A percentile compares a stretch with the other conserved stretches of the same genome.
Conservation (phyloP, 37 sponge, comb jelly and placozoan species). For the Amphimedon queenslandica region DNA sequence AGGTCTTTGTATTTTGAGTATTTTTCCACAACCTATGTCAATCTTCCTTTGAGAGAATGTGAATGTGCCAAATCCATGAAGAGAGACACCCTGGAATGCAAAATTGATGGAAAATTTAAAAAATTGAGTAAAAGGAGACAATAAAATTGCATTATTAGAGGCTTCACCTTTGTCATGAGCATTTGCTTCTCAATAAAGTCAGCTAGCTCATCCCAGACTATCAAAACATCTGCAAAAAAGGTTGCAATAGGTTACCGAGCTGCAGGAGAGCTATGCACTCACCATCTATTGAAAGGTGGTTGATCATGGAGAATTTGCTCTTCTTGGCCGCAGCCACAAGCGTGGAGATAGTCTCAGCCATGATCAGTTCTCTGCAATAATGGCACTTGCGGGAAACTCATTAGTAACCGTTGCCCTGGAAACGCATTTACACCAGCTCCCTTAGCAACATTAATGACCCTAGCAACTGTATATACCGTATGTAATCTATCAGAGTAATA, state of each 20-base stretch:
- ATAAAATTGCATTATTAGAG: not conserved
- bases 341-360: constrained; percentile 43
- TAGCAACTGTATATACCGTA: constrained; percentile 5
- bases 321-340: constrained; percentile 43
- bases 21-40: constrained; percentile 65
- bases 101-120: not conserved
- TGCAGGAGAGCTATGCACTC: not conserved
- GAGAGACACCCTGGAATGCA: constrained; percentile 81
- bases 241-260: not conserved
- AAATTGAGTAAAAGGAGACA: not conserved
- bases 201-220: constrained; percentile 60
- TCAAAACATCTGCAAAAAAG: constrained; percentile 47
- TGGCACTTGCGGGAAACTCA: no score
- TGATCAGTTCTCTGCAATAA: no score
- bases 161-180: constrained; percentile 46
- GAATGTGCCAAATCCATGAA: constrained; percentile 76
- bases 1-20: constrained; percentile 66
- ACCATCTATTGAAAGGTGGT: constrained; percentile 59
- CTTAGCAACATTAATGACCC: no score
- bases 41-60: constrained; percentile 67
- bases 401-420: not conserved
- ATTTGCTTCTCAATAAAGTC: constrained; percentile 62
- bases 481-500: no score
- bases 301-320: constrained; percentile 40
- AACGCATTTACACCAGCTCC: no score